Conservation (phyloP, 2,797 vertebrate species). For the Monodelphis domestica region DNA sequence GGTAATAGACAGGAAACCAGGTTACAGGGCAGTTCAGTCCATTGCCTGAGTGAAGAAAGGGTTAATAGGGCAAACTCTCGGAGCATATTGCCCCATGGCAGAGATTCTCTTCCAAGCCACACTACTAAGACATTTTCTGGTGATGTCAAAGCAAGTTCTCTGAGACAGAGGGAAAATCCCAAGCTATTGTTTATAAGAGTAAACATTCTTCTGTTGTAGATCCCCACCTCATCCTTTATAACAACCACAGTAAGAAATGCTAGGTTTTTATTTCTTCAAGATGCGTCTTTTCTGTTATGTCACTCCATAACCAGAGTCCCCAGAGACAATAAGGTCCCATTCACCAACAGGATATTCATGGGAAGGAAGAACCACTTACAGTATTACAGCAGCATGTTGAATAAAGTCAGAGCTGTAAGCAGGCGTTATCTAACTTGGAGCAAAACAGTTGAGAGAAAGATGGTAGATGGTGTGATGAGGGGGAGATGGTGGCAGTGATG, state of each 20-base stretch:
- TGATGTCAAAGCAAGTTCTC: not conserved
- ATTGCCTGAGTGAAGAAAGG: not conserved
- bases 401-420: not conserved
- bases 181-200: not conserved
- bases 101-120: not conserved
- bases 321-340: not conserved
- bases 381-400: not conserved
- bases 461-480: not conserved
- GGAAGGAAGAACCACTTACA: not conserved
- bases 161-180: not conserved
- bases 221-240: not conserved
- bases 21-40: not conserved
- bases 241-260: not conserved
- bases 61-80: not conserved
- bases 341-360: slow-evolving; percentile 1
- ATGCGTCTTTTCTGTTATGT: not conserved
- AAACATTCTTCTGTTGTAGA: not conserved
- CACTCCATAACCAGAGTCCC: not conserved
- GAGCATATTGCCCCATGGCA: not conserved
- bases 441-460: not conserved
- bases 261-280: not conserved
- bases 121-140: not conserved
- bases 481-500: not conserved
- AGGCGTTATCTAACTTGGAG: not conserved
- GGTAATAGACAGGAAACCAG: not conserved